Evolutionary conservation across 2,888 invertebrate genomes (phyloP), one percentile per base, ranked within the genome.

Genomic region (Dermolepida albohirtum): DNA sequence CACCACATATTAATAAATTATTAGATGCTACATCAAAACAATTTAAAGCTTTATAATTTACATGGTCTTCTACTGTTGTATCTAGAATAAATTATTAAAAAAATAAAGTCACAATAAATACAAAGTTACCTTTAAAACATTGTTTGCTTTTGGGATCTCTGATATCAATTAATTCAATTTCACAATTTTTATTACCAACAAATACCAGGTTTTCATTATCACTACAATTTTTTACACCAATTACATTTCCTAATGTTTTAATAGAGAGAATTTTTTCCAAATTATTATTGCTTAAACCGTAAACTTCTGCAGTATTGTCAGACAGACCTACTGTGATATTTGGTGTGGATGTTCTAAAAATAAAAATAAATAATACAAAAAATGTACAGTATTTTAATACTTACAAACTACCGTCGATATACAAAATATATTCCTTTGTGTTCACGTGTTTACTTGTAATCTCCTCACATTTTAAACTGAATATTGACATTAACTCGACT

Each of bases 11-110:
- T 57, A 93, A 84, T 29, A 89, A 84, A 39, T 91, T 90, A 72
- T 90, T 89, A 64, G 87, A 85, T 17, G 91, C 92, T 1, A 93
- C 80, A 79, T 94, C 95, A 84, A 95, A 92, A 74, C 91, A 89
- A 16, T 87, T 87, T 51, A 92, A 86, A 0, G 89, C 87, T 76
- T 89, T 89, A 76, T 89, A 89, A 2, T 82, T 72, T 41, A 85
- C 77, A 11, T 80, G 43, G 65, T 69, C 66, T 39, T 72, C 69
- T 44, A 74, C 70, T 47, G 79, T 76, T n/a, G 75, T 77, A 75
- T 81, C 81, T 80, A 65, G 52, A 77, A 77, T 59, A 51, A 16
- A 17, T 17, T 2, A 14, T 14, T 14, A 16, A 8, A 47, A 8
- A 47, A 10, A 8, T 16, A 14, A 14, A 47, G 6, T 7, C 14